A percentile compares a stretch with the other conserved stretches of the same genome.
Evolutionary conservation across 1,140 invertebrate genomes (phyloP).

Genomic region (Lordiphosa mommai): DNA sequence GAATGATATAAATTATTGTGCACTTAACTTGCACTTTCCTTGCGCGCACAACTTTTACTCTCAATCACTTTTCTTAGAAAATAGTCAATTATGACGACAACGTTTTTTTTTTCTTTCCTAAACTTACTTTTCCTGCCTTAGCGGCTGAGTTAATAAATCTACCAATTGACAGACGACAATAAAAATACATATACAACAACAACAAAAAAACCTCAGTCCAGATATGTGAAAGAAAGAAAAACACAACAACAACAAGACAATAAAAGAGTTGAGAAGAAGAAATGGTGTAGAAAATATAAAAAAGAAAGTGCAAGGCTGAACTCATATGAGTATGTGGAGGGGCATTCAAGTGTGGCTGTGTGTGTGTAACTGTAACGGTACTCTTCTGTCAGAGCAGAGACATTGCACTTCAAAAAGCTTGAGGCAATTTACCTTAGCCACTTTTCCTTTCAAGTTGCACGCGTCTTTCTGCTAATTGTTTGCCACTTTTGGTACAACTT

Average conservation of each 20-base stretch:
- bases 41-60: constrained; percentile 41
- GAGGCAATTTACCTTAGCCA: constrained; percentile 5
- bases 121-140: constrained; percentile 16
- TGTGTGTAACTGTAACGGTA: constrained; percentile 18
- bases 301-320: constrained; percentile 48
- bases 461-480: constrained; percentile 1
- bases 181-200: constrained; percentile 17
- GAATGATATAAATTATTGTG: neutral
- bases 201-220: constrained; percentile 16
- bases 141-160: constrained; percentile 41
- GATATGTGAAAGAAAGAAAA: constrained; percentile 8
- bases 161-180: constrained; percentile 28
- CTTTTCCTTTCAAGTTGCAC: constrained; percentile 33
- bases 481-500: neutral
- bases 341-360: neutral
- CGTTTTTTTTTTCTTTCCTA: neutral
- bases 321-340: constrained; percentile 1
- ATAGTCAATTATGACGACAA: constrained; percentile 36
- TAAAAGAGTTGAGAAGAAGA: constrained; percentile 23
- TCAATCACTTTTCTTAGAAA: constrained; percentile 33
- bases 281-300: constrained; percentile 31
- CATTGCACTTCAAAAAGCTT: constrained; percentile 7
- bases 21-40: constrained; percentile 36
- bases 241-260: constrained; percentile 2
- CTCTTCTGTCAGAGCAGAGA: constrained; percentile 9